Conservation (phyloP, 1,140 invertebrate genomes). For the Drosophila azteca region DNA sequence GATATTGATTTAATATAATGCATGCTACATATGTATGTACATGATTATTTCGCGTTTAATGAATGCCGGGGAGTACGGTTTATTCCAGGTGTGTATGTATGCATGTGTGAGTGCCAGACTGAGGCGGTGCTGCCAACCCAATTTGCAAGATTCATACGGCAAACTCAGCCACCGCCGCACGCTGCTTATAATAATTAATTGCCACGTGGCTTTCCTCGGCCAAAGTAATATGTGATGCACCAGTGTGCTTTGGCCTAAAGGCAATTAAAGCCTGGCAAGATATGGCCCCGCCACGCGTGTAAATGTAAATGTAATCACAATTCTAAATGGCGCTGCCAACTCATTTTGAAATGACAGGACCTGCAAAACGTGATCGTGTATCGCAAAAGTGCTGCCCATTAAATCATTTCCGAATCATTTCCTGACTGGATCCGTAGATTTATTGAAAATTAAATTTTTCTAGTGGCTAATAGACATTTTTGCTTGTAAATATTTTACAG, state of each 20-base stretch:
- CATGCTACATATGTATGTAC: neutral
- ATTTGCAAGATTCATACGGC: constrained; percentile 1
- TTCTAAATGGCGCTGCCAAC: too few relatives aligned
- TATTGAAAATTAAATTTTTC: neutral
- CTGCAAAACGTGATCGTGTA: too few relatives aligned
- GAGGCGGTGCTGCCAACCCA: constrained; percentile 12
- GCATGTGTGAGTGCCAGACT: constrained; percentile 13
- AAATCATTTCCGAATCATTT: too few relatives aligned
- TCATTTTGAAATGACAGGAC: too few relatives aligned
- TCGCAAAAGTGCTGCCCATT: too few relatives aligned
- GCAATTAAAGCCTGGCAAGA: too few relatives aligned
- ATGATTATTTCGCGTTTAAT: neutral
- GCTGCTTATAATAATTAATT: too few relatives aligned
- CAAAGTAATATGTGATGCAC: neutral
- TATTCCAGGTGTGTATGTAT: constrained; percentile 5
- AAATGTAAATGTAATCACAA: too few relatives aligned
- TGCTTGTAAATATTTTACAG: constrained; percentile 18
- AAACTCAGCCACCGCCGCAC: too few relatives aligned
- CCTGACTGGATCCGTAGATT: too few relatives aligned
- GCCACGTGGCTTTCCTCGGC: neutral
- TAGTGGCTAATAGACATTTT: neutral
- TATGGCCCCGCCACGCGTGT: too few relatives aligned
- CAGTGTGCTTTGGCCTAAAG: too few relatives aligned
- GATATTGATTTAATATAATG: neutral
- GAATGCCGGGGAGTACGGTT: neutral